These are phyloP conservation scores for Prosapia bicincta DNA, from an alignment of 2,888 invertebrate genomes.

Conservation along the genomic window DNA sequence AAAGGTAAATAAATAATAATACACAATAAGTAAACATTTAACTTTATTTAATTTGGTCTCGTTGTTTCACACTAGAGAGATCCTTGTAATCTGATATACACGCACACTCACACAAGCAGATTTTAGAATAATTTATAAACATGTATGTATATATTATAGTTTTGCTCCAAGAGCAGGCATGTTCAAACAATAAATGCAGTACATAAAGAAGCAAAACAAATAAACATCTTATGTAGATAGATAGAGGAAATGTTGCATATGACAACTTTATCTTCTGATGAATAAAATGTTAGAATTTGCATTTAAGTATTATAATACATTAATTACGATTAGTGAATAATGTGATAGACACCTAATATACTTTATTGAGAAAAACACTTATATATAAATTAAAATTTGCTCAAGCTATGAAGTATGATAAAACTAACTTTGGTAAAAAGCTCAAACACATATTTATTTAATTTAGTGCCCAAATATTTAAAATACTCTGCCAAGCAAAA, in stretches of 20 bases:
- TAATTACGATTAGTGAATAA: not conserved
- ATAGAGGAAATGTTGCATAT: not conserved
- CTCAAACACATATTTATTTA: not conserved
- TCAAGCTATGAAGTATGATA: not conserved
- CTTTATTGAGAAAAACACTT: not conserved
- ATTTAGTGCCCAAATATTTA: not conserved
- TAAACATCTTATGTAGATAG: not conserved
- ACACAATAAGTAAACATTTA: conserved; percentile 22
- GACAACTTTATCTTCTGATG: not conserved
- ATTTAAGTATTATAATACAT: not conserved
- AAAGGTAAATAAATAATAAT: not conserved
- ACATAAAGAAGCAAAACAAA: not conserved
- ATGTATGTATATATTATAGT: not conserved
- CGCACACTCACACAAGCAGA: conserved; percentile 15
- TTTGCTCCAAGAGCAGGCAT: not conserved
- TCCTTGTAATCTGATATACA: conserved; percentile 18
- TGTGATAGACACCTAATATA: not conserved
- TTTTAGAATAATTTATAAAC: not conserved
- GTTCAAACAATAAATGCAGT: not conserved
- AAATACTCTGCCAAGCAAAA: not conserved
- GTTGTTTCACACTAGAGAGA: conserved; percentile 22
- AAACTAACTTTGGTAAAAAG: not conserved
- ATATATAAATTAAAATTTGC: not conserved
- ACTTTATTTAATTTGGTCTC: conserved; percentile 26
- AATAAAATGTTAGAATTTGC: not conserved